A percentile compares a stretch with the other conserved stretches of the same genome.
Evolutionary conservation across 1,140 invertebrate species (phyloP).

Genomic region (Euglossa dilemma): DNA sequence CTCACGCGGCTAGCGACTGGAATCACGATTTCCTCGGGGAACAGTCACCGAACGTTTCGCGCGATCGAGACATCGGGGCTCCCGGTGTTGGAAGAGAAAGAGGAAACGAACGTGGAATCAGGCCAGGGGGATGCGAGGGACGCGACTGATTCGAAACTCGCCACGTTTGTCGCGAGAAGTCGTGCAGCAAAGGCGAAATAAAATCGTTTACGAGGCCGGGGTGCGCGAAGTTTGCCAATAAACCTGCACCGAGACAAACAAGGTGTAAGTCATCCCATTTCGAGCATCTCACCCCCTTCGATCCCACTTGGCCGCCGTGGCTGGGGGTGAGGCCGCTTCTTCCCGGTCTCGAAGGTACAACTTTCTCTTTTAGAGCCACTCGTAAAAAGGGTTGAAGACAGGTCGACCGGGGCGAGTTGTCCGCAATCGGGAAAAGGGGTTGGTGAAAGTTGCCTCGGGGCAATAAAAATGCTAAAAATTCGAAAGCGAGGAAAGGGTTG

Average conservation of each 20-base stretch:
- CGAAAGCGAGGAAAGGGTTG: slow-evolving; percentile 77
- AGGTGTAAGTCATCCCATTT: slow-evolving; percentile 17
- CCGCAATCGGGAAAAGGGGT: slow-evolving; percentile 63
- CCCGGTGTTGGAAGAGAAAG: neutral
- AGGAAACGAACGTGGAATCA: neutral
- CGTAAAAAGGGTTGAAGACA: slow-evolving; percentile 75
- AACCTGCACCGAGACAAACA: slow-evolving; percentile 37
- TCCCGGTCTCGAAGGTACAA: slow-evolving; percentile 23
- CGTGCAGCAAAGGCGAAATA: slow-evolving; percentile 1
- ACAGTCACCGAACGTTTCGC: too few species aligned
- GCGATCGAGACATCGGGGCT: too few species aligned
- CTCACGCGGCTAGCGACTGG: neutral
- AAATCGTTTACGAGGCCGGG: slow-evolving; percentile 38
- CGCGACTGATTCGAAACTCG: too few species aligned
- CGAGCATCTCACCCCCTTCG: neutral
- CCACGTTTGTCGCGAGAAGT: neutral
- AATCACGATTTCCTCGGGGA: neutral
- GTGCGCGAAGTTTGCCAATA: slow-evolving; percentile 39
- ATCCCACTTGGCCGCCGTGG: fast-evolving
- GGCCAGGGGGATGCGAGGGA: neutral
- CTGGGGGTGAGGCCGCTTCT: neutral
- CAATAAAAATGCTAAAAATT: slow-evolving; percentile 71
- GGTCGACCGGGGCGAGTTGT: slow-evolving; percentile 10
- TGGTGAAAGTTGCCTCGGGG: slow-evolving; percentile 68
- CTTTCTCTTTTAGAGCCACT: slow-evolving; percentile 72